Percentiles rank a stretch among this genome's conserved stretches.
Conservation (phyloP, 1,140 invertebrate genomes). For the Drosophila mojavensis region DNA sequence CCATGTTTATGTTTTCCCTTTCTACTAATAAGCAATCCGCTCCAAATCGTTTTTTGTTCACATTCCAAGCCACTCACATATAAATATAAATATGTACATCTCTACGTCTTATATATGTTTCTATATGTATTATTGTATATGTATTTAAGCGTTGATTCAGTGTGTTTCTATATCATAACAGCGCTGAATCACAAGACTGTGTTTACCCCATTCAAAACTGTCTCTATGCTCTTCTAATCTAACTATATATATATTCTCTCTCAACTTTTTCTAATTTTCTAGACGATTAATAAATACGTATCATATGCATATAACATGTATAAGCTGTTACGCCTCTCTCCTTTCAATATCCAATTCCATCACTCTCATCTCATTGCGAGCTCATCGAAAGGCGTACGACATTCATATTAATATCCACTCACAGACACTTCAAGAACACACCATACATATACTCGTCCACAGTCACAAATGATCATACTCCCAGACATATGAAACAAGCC, state of each 20-base stretch:
- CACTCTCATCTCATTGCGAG: slow-evolving; percentile 61
- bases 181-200: slow-evolving; percentile 18
- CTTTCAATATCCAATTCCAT: slow-evolving; percentile 37
- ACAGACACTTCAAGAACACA: slow-evolving; percentile 20
- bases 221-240: slow-evolving; percentile 81
- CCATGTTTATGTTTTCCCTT: slow-evolving; percentile 53
- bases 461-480: slow-evolving; percentile 60
- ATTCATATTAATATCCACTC: slow-evolving; percentile 35
- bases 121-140: slow-evolving; percentile 51
- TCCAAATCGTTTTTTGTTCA: slow-evolving; percentile 39
- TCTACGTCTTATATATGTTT: slow-evolving; percentile 1
- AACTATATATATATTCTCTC: slow-evolving; percentile 72
- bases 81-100: slow-evolving; percentile 11
- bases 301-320: slow-evolving; percentile 74
- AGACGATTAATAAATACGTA: slow-evolving; percentile 83
- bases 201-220: slow-evolving; percentile 44
- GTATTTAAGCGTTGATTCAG: slow-evolving; percentile 52
- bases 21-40: slow-evolving; percentile 56
- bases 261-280: slow-evolving; percentile 82
- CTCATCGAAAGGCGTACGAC: slow-evolving; percentile 48
- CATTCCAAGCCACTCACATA: slow-evolving; percentile 9
- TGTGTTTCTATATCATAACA: slow-evolving; percentile 51
- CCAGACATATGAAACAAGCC: slow-evolving; percentile 24
- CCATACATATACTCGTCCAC: slow-evolving; percentile 43
- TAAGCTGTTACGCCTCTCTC: slow-evolving; percentile 54